These are phyloP conservation scores for Horisme vitalbata DNA, from an alignment of 2,888 invertebrate genomes.

Conservation along the genomic window DNA sequence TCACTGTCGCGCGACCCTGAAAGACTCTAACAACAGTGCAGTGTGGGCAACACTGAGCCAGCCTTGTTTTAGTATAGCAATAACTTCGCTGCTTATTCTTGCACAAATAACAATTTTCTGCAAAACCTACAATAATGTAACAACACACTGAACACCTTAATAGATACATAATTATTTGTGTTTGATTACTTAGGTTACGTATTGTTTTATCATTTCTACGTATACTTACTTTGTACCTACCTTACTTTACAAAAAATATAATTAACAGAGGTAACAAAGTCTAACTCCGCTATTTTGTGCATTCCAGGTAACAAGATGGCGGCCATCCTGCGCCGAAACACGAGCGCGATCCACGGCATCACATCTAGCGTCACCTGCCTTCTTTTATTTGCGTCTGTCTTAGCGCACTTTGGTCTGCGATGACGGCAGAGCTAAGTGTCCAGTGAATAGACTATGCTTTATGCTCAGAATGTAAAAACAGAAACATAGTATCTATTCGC, in stretches of 20 bases:
- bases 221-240: too few relatives aligned
- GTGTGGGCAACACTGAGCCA: constrained; percentile 94
- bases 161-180: too few relatives aligned
- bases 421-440: constrained; percentile 59
- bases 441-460: constrained; percentile 31
- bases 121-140: background rate
- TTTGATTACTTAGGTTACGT: too few relatives aligned
- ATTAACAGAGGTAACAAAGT: background rate
- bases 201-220: too few relatives aligned
- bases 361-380: constrained; percentile 71
- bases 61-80: too few relatives aligned
- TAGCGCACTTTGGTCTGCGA: constrained; percentile 71
- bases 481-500: background rate
- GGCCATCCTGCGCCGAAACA: constrained; percentile 74
- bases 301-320: constrained; percentile 79
- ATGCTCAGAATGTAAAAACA: background rate
- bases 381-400: constrained; percentile 61
- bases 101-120: too few relatives aligned
- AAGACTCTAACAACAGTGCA: constrained; percentile 95
- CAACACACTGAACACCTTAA: too few relatives aligned
- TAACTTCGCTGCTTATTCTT: too few relatives aligned
- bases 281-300: constrained; percentile 11
- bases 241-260: too few relatives aligned
- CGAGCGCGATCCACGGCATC: constrained; percentile 76
- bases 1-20: constrained; percentile 93